phyloP scores from a whole-genome alignment of 2,113 vertebrate genomes.

The Peromyscus maniculatus region DNA sequence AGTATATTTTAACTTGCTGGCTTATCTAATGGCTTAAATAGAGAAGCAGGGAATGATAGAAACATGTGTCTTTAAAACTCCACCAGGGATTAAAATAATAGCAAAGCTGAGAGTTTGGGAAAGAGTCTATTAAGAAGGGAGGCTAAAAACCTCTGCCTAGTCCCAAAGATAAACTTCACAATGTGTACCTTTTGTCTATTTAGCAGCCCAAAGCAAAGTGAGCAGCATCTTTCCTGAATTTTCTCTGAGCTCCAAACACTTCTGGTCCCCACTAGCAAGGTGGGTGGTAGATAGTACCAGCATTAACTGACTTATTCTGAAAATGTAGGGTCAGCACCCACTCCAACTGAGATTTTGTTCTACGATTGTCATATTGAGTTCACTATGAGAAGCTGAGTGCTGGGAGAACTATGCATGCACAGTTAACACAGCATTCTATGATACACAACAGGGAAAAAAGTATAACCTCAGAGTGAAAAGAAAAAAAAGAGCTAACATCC shows the following conservation, averaged over 20 bases:
- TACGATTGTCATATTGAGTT: background rate
- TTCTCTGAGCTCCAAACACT: background rate
- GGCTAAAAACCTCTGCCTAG: background rate
- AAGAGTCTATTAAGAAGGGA: background rate
- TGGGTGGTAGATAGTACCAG: rapidly evolving
- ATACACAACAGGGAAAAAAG: background rate
- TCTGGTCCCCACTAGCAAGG: background rate
- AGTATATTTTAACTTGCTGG: background rate
- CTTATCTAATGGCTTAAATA: background rate
- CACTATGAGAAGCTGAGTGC: background rate
- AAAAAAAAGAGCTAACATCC: background rate
- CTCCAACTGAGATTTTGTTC: background rate
- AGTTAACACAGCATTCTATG: background rate
- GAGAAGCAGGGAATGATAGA: rapidly evolving
- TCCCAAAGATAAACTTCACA: background rate
- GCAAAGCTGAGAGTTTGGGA: background rate
- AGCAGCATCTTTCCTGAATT: background rate
- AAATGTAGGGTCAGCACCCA: background rate
- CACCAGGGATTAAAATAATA: background rate
- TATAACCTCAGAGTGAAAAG: background rate
- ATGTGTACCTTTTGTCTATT: background rate
- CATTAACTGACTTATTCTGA: background rate
- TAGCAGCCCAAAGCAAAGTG: background rate
- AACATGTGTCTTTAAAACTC: background rate
- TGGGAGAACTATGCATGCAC: background rate